Conservation (phyloP, 2,797 vertebrate genomes). For the Fringilla coelebs region DNA sequence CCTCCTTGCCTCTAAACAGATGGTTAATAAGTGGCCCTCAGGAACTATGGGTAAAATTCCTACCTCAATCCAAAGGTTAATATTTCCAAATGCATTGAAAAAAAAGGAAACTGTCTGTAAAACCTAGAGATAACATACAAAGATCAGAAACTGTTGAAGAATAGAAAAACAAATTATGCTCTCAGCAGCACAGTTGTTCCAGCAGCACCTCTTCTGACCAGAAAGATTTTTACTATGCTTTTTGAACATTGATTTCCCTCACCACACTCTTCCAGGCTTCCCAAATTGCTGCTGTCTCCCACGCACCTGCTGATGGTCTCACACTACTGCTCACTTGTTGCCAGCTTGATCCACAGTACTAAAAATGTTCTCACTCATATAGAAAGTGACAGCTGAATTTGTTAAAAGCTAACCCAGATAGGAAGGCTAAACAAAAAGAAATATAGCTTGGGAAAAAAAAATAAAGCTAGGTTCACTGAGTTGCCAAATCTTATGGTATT, state of each 20-base stretch:
- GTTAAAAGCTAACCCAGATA: neutral
- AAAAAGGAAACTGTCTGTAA: neutral
- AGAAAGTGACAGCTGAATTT: neutral
- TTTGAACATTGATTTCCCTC: neutral
- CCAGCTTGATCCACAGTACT: neutral
- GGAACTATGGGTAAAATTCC: neutral
- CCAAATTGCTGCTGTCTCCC: neutral
- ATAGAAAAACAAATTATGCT: neutral
- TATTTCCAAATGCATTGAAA: conserved; percentile 7
- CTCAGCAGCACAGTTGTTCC: conserved; percentile 5
- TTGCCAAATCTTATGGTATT: neutral
- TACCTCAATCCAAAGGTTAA: neutral
- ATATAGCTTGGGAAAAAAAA: neutral
- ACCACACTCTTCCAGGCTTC: neutral
- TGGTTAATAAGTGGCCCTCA: neutral
- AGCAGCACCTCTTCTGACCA: neutral
- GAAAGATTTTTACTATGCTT: neutral
- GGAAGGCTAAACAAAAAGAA: neutral
- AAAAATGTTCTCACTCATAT: conserved; percentile 4
- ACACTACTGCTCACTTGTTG: conserved; percentile 15
- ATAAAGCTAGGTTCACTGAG: rapidly evolving
- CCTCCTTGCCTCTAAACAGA: neutral
- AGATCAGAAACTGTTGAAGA: neutral
- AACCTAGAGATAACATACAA: neutral
- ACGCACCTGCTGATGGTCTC: conserved; percentile 27